A percentile compares a stretch with the other conserved stretches of the same genome.
These are phyloP conservation scores for Glomeris marginata DNA, from an alignment of 2,888 invertebrate species.

Conservation along the genomic window DNA sequence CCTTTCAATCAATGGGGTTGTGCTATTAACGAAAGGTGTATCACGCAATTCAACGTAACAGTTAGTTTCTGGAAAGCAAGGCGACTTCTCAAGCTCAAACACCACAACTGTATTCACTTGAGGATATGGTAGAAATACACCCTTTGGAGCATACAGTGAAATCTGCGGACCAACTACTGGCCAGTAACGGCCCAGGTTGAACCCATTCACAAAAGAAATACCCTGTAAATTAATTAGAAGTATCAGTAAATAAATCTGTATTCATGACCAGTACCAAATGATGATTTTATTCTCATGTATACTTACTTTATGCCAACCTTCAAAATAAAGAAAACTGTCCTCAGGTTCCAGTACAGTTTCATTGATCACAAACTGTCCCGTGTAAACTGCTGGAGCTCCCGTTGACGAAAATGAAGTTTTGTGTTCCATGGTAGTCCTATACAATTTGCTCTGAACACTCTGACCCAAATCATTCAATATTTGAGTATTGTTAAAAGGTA, in stretches of 20 bases:
- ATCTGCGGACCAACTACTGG: constrained; percentile 38
- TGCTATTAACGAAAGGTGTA: too few species aligned
- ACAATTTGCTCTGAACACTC: too few species aligned
- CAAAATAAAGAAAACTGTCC: constrained; percentile 24
- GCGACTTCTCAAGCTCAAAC: constrained; percentile 28
- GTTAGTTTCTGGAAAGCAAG: constrained; percentile 19
- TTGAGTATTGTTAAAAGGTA: too few species aligned
- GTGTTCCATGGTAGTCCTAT: too few species aligned
- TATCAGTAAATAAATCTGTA: too few species aligned
- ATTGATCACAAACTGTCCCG: constrained; percentile 50
- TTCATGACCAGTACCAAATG: too few species aligned
- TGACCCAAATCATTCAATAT: too few species aligned
- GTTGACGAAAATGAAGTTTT: too few species aligned
- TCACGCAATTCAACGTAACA: too few species aligned
- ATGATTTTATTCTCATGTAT: too few species aligned
- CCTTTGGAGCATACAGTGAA: constrained; percentile 33
- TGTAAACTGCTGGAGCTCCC: constrained; percentile 33
- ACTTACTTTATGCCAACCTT: constrained; percentile 1
- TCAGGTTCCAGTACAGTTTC: constrained; percentile 45
- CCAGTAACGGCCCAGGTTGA: constrained; percentile 42
- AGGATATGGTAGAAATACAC: constrained; percentile 22
- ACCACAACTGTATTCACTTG: constrained; percentile 24
- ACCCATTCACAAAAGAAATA: constrained; percentile 34
- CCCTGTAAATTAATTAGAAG: constrained; percentile 29
- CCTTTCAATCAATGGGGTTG: too few species aligned